Evolutionary conservation across 2,888 invertebrate genomes (phyloP), one percentile per base, ranked within the genome.

Genomic region (Trachelus stipa): DNA sequence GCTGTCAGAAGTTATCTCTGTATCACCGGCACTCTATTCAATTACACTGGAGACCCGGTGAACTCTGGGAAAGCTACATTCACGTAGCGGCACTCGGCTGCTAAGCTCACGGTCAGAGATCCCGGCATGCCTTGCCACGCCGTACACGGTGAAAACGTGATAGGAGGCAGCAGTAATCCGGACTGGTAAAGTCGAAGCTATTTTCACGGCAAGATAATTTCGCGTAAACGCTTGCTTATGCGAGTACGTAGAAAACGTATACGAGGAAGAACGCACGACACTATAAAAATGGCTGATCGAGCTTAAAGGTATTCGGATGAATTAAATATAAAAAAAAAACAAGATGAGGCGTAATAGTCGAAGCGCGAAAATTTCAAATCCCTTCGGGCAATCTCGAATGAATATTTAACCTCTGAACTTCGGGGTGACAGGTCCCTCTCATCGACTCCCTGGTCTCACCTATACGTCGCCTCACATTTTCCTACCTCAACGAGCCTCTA

Each of bases 21-120:
- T 78, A 78, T 78, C 78, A 78, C 78, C 76, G 79, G 83, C 85
- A 88, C 87, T 88, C 88, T 87, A 87, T 88, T 88, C 85, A 88
- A 88, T 88, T 88, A 88, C 87, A 87, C 84, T 79, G 80, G 86
- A 85, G 86, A 86, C 83, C 82, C 79, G 79, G 77, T 75, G 34
- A 71, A 71, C 71, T 71, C 71, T 34, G 71, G 15, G n/a, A 23
- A 12, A 34, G 71, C 71, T 56, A 56, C 23, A 23, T 56, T 56
- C 56, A 9, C 56, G 23, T 56, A 23, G 9, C 56, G 56, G 56
- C 56, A 15, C 56, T 23, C 56, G 15, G 1, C 56, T 15, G 56
- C 56, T 56, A 56, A 56, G 56, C 56, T 56, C 56, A 56, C 56
- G 56, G 56, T 23, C 23, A 23, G 56, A 56, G 23, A 56, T 9